Percentiles rank a stretch among this genome's conserved stretches.
Evolutionary conservation across 2,797 vertebrate species (phyloP).

Genomic region (Pseudochirops corinnae): DNA sequence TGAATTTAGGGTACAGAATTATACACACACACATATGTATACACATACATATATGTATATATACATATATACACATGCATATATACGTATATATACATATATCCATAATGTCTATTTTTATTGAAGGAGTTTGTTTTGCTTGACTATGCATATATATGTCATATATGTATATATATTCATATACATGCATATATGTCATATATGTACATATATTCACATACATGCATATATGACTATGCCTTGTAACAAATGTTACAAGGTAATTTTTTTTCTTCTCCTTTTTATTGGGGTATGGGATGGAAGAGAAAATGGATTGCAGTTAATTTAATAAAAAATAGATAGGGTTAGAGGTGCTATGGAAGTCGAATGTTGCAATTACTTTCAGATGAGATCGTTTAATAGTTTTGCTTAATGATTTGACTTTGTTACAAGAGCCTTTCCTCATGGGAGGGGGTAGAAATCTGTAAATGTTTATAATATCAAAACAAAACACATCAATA

Average conservation of each 20-base stretch:
- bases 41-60: not conserved
- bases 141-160: no score
- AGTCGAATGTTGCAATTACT: not conserved
- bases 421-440: not conserved
- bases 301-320: not conserved
- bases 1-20: not conserved
- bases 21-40: not conserved
- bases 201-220: no score
- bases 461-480: not conserved
- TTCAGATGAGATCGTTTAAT: not conserved
- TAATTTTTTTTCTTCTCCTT: no score
- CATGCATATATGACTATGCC: no score
- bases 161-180: no score
- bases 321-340: not conserved
- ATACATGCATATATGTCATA: no score
- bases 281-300: not conserved
- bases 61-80: not conserved
- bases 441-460: not conserved
- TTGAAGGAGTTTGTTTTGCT: not conserved
- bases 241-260: no score
- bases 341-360: not conserved
- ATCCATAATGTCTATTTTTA: no score
- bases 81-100: not conserved
- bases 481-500: not conserved
- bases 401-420: not conserved